Percentiles rank a stretch among this genome's conserved stretches.
These are phyloP conservation scores for Pycnonotus jocosus DNA, from an alignment of 2,113 vertebrate species.

Conservation along the genomic window DNA sequence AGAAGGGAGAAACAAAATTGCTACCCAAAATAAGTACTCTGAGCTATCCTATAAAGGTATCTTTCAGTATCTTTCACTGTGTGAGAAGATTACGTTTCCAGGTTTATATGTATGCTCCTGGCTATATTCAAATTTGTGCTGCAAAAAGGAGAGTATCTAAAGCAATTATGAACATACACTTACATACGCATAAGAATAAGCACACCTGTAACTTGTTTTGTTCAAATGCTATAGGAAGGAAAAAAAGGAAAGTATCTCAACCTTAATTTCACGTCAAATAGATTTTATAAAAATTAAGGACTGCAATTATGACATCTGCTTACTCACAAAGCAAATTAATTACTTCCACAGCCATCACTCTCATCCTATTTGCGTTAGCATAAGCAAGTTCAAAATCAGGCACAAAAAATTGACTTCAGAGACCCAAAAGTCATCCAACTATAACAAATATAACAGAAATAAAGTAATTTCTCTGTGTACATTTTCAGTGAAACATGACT, in stretches of 20 bases:
- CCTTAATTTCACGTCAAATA: not conserved
- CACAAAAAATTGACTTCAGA: no score
- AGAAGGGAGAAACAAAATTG: not conserved
- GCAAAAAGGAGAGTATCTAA: not conserved
- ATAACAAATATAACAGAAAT: not conserved
- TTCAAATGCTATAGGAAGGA: not conserved
- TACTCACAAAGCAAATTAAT: not conserved
- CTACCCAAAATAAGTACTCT: not conserved
- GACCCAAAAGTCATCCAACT: not conserved
- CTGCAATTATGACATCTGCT: not conserved
- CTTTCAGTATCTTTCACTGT: not conserved
- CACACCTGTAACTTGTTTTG: not conserved
- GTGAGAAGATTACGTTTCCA: not conserved
- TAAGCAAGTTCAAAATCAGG: not conserved
- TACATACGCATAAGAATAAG: not conserved
- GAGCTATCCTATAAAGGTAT: not conserved
- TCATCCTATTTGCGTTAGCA: not conserved
- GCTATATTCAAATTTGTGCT: not conserved
- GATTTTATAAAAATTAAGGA: not conserved
- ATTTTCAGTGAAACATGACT: not conserved
- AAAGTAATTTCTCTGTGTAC: not conserved
- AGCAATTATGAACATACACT: not conserved
- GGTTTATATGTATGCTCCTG: not conserved
- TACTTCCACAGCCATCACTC: not conserved
- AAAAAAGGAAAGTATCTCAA: not conserved